These are phyloP conservation scores for Rhopalosiphum nymphaeae DNA, from an alignment of 2,888 invertebrate species.

Conservation along the genomic window DNA sequence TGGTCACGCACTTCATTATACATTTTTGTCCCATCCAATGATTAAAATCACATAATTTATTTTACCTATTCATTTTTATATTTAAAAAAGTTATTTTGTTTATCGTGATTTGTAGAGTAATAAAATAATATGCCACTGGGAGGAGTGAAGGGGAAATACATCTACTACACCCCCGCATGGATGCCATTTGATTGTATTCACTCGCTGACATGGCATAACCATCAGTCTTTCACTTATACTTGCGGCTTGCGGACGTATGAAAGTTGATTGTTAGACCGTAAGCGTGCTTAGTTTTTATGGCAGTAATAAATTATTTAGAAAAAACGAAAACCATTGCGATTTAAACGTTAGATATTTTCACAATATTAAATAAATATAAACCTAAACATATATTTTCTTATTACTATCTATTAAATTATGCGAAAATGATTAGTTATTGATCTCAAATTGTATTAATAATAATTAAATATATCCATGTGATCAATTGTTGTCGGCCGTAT, in stretches of 20 bases:
- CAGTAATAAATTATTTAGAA: background rate
- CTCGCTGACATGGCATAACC: constrained; percentile 7
- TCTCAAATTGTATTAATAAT: background rate
- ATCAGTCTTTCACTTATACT: constrained; percentile 56
- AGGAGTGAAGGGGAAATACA: background rate
- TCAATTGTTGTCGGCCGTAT: background rate
- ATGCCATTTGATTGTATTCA: constrained; percentile 33
- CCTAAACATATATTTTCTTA: background rate
- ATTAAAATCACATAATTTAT: background rate
- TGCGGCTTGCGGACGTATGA: constrained; percentile 35
- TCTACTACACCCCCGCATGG: constrained; percentile 17
- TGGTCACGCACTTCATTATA: background rate
- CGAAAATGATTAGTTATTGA: background rate
- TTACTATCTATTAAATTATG: background rate
- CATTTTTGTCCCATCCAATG: background rate
- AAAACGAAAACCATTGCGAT: background rate
- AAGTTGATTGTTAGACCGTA: constrained; percentile 8
- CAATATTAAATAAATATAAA: background rate
- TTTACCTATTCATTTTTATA: constrained; percentile 8
- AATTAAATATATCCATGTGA: background rate
- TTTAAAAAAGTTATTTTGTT: background rate
- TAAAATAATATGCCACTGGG: background rate
- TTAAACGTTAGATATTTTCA: background rate
- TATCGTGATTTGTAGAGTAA: background rate
- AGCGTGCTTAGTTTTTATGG: constrained; percentile 24